Percentiles rank a stretch among this genome's conserved stretches.
These are phyloP conservation scores for Drosophila kurseongensis DNA, from an alignment of 1,140 invertebrate species.

Conservation along the genomic window DNA sequence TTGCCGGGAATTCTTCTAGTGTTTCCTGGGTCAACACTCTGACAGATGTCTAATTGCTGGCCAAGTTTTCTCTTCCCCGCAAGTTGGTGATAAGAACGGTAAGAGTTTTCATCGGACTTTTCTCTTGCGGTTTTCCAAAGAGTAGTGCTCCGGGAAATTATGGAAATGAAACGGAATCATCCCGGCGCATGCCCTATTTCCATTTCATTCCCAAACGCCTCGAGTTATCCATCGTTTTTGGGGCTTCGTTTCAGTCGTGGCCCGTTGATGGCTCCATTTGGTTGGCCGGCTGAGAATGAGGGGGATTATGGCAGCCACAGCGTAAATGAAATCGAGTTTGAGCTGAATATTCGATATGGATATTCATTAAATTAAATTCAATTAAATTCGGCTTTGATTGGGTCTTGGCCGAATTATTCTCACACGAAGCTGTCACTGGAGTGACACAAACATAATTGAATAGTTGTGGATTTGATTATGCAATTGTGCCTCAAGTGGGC, in stretches of 20 bases:
- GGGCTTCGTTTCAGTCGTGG: conserved; percentile 34
- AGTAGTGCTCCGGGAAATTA: conserved; percentile 15
- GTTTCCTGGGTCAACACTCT: conserved; percentile 40
- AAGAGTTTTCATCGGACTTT: not conserved
- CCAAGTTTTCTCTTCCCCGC: conserved; percentile 6
- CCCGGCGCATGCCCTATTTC: conserved; percentile 27
- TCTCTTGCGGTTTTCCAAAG: conserved; percentile 48
- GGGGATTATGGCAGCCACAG: not conserved
- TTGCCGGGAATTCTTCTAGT: conserved; percentile 37
- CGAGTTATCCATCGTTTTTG: conserved; percentile 1
- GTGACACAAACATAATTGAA: conserved; percentile 39
- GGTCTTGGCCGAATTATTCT: conserved; percentile 25
- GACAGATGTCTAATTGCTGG: conserved; percentile 50
- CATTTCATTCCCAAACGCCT: conserved; percentile 14
- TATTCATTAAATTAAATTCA: conserved; percentile 30
- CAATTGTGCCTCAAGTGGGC: conserved; percentile 29
- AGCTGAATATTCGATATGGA: conserved; percentile 17
- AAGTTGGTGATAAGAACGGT: too few species aligned
- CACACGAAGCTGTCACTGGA: conserved; percentile 13
- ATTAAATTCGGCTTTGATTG: conserved; percentile 34
- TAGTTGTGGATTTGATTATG: conserved; percentile 43
- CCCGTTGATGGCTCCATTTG: conserved; percentile 33
- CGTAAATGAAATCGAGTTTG: conserved; percentile 14
- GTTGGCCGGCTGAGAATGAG: not conserved
- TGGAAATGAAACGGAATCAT: conserved; percentile 31